phyloP scores from a whole-genome alignment of 2,888 invertebrate genomes.

The Epirrita christyi region DNA sequence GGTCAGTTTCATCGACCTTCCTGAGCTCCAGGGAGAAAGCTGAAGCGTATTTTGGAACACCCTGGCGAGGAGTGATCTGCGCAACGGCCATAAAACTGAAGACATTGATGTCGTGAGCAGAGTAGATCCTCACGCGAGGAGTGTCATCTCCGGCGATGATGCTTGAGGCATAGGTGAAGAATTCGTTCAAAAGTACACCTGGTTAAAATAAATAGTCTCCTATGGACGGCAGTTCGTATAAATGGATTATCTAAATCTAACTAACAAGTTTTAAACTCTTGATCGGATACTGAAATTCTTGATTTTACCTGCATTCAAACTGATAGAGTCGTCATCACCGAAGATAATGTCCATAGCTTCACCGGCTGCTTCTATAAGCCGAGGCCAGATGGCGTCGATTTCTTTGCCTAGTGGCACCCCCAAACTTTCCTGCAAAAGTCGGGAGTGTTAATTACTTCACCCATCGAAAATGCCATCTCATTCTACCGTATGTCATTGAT shows the following conservation, averaged over 20 bases:
- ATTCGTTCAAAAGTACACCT: conserved; percentile 49
- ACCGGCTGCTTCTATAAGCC: conserved; percentile 43
- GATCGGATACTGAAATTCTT: too few relatives aligned
- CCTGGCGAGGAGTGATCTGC: conserved; percentile 37
- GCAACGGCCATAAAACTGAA: conserved; percentile 39
- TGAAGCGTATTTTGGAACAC: conserved; percentile 43
- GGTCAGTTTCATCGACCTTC: conserved; percentile 36
- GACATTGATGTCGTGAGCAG: conserved; percentile 50
- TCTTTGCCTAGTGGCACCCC: conserved; percentile 41
- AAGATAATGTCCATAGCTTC: conserved; percentile 39
- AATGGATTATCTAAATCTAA: too few relatives aligned
- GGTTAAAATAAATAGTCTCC: conserved; percentile 5
- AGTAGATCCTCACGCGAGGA: conserved; percentile 43
- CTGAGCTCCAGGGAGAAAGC: conserved; percentile 50
- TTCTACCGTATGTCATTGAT: too few relatives aligned
- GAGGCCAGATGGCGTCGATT: conserved; percentile 36
- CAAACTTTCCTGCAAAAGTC: conserved; percentile 44
- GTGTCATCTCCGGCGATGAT: conserved; percentile 39
- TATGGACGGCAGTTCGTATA: too few relatives aligned
- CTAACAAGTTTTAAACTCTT: too few relatives aligned
- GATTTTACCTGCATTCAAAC: conserved; percentile 46
- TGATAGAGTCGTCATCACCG: conserved; percentile 33
- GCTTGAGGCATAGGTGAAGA: conserved; percentile 35
- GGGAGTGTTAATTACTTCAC: too few relatives aligned
- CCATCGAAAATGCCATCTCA: too few relatives aligned